Conservation (phyloP, 2,113 vertebrate genomes). For the Agapornis roseicollis region DNA sequence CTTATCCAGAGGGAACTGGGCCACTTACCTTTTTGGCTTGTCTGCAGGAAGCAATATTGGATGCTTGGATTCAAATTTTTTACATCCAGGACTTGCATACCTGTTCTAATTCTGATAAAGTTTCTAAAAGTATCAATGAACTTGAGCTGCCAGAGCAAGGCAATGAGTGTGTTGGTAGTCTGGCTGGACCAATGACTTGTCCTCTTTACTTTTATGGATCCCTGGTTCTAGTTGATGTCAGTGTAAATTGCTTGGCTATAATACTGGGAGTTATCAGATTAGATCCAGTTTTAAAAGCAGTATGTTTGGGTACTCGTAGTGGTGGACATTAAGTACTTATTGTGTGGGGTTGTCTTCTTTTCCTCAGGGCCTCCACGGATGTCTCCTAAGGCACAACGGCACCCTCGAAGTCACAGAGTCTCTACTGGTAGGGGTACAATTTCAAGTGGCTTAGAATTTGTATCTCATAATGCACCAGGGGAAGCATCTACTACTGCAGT, state of each 20-base stretch:
- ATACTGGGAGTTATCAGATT: neutral
- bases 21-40: neutral
- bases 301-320: neutral
- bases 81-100: neutral
- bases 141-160: neutral
- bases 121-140: neutral
- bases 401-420: slow-evolving; percentile 92
- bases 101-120: neutral
- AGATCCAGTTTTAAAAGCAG: neutral
- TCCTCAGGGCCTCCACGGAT: slow-evolving; percentile 93
- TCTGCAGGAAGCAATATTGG: neutral
- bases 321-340: slow-evolving; percentile 16
- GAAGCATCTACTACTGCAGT: slow-evolving; percentile 82
- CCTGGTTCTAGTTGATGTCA: neutral
- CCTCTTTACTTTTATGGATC: neutral
- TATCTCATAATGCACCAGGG: slow-evolving; percentile 87
- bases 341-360: slow-evolving; percentile 59
- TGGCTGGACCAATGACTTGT: slow-evolving; percentile 18
- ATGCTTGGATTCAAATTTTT: neutral
- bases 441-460: slow-evolving; percentile 88
- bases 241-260: neutral
- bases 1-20: neutral
- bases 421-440: slow-evolving; percentile 87
- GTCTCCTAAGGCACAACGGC: slow-evolving; percentile 97
- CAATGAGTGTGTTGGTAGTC: neutral